A percentile compares a stretch with the other conserved stretches of the same genome.
Conservation (phyloP, 2,888 invertebrate species). For the Nysson spinosus region DNA sequence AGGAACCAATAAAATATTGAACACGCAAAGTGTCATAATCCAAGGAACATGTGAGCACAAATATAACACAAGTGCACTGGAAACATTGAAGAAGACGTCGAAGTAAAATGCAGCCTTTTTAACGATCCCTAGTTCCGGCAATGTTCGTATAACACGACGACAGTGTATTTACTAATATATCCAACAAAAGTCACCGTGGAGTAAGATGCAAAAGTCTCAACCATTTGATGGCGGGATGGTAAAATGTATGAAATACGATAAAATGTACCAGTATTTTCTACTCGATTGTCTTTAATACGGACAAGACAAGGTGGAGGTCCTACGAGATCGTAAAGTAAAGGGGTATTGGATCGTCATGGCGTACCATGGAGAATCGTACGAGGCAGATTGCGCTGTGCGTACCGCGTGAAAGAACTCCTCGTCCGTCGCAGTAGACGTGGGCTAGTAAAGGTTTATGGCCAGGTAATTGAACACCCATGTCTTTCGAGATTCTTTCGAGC, state of each 20-base stretch:
- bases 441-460: constrained; percentile 70
- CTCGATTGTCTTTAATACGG: constrained; percentile 47
- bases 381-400: constrained; percentile 54
- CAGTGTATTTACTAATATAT: constrained; percentile 23
- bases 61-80: too few relatives aligned
- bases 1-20: neutral
- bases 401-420: constrained; percentile 48
- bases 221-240: constrained; percentile 42
- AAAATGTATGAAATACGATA: constrained; percentile 55
- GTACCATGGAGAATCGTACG: constrained; percentile 53
- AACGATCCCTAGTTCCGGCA: too few relatives aligned
- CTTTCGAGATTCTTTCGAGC: constrained; percentile 63
- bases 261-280: constrained; percentile 54
- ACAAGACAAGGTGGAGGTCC: constrained; percentile 42
- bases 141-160: constrained; percentile 33
- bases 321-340: constrained; percentile 63
- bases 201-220: constrained; percentile 26
- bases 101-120: too few relatives aligned
- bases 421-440: constrained; percentile 53
- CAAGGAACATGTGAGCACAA: too few relatives aligned
- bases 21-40: neutral
- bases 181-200: constrained; percentile 18
- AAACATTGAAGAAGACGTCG: too few relatives aligned
- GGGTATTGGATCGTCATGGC: constrained; percentile 60
- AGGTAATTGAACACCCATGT: constrained; percentile 71